Evolutionary conservation across 2,113 vertebrate species (phyloP), one percentile per base, ranked within the genome.

Genomic region (Gnathonemus echidnorhynchus): DNA sequence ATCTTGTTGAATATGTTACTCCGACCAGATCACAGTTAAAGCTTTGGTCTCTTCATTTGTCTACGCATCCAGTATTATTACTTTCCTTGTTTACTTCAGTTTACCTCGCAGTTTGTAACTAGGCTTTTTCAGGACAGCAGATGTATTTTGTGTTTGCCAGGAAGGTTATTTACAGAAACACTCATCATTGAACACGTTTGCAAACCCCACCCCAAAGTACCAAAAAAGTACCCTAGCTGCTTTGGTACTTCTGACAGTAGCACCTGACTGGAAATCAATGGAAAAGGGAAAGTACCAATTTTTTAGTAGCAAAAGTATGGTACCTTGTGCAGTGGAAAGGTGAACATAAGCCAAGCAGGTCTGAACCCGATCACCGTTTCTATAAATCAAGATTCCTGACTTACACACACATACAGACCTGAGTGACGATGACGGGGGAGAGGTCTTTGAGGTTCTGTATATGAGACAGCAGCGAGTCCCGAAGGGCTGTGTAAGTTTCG

Each of bases 361-460:
- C n/a, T 27, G n/a, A 70, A 70, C 10, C 62, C 1, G 1, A 27
- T 31, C n/a, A 66, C 9, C 10, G 58, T 31, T 66, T n/a, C 8
- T 27, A 66, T 27, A 66, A 10, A 66, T 31, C 9, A 31, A 70
- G 62, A 70, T 31, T 70, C 3, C 62, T 4, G n/a, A 70, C 62
- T 31, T 0, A 31, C n/a, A 13, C n/a, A 31, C 10, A 31, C 58
- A 66, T 27, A 53, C 53, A 21, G 53, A 56, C 98, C 97, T 99
- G 98, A 3, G 98, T 99, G 93, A 99, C 97, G 3, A 99, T 99
- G 94, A 99, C 97, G 46, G 98, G 98, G 0, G 98, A 99, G 90
- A 99, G 94, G 92, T 99, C 98, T 95, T 98, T 99, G 94, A 99
- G 96, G 95, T 98, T 99, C 94, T 99, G 98, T 94, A 99, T 99